phyloP scores from a whole-genome alignment of 2,888 invertebrate genomes.

The Hydrotaea diabolus region DNA sequence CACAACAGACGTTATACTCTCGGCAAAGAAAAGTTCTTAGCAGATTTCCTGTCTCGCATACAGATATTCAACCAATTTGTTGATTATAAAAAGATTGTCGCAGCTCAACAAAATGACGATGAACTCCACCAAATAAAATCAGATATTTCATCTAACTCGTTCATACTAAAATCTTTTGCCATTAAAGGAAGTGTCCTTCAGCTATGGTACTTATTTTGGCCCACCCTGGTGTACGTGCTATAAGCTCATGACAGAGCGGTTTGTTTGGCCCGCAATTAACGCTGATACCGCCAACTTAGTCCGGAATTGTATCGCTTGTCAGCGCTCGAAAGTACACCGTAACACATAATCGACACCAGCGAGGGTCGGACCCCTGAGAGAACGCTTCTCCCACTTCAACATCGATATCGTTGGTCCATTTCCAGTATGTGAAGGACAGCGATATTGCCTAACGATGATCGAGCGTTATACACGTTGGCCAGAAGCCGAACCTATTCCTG shows the following conservation, averaged over 20 bases:
- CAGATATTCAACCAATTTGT: no score
- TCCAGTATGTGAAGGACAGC: no score
- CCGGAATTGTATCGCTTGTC: constrained; percentile 28
- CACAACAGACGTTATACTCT: constrained; percentile 70
- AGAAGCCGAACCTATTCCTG: no score
- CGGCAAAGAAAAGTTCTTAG: neutral
- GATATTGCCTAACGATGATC: no score
- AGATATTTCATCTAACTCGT: neutral
- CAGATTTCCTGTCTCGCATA: constrained; percentile 14
- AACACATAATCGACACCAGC: constrained; percentile 9
- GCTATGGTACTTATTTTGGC: constrained; percentile 15
- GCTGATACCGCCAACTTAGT: constrained; percentile 13
- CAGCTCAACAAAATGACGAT: constrained; percentile 10
- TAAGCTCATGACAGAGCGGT: constrained; percentile 33
- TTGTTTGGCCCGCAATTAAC: no score
- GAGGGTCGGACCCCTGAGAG: neutral
- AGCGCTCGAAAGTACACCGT: constrained; percentile 22
- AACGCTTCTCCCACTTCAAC: constrained; percentile 26
- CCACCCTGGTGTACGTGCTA: no score
- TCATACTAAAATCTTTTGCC: no score
- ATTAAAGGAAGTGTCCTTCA: neutral
- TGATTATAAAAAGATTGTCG: constrained; percentile 14
- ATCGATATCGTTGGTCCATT: no score
- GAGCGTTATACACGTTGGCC: no score
- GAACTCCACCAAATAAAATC: no score